A percentile compares a stretch with the other conserved stretches of the same genome.
Evolutionary conservation across 2,113 vertebrate species (phyloP).

Genomic region (Chlorodrepanis virens): DNA sequence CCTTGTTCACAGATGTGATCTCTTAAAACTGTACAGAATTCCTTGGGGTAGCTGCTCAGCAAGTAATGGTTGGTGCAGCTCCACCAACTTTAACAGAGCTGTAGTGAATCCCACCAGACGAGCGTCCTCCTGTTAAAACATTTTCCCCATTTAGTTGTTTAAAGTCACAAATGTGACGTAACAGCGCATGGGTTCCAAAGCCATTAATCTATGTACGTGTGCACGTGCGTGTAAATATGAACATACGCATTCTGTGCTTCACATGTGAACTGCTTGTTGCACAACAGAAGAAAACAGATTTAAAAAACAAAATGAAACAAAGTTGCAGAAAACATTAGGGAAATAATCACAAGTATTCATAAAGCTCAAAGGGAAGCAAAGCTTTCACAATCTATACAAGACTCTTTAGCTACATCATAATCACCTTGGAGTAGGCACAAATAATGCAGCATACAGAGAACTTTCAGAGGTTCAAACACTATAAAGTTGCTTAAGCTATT

Average conservation of each 20-base stretch:
- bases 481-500: conserved; percentile 42
- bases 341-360: conserved; percentile 32
- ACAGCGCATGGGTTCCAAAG: conserved; percentile 4
- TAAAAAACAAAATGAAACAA: background rate
- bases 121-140: background rate
- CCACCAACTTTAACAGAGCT: background rate
- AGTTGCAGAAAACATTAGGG: conserved; percentile 48
- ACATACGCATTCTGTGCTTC: conserved; percentile 23
- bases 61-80: background rate
- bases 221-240: background rate
- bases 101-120: background rate
- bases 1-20: background rate
- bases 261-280: conserved; percentile 24
- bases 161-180: background rate
- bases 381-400: conserved; percentile 33
- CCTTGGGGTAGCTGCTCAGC: background rate
- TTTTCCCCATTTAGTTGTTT: background rate
- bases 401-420: conserved; percentile 14
- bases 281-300: conserved; percentile 41
- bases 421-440: conserved; percentile 28
- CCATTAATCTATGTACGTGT: background rate
- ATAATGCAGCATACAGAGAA: conserved; percentile 40
- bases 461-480: conserved; percentile 32
- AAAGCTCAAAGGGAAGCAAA: conserved; percentile 33
- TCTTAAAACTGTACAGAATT: background rate